phyloP scores from a whole-genome alignment of 2,113 vertebrate species.

The Sisor rabdophorus region DNA sequence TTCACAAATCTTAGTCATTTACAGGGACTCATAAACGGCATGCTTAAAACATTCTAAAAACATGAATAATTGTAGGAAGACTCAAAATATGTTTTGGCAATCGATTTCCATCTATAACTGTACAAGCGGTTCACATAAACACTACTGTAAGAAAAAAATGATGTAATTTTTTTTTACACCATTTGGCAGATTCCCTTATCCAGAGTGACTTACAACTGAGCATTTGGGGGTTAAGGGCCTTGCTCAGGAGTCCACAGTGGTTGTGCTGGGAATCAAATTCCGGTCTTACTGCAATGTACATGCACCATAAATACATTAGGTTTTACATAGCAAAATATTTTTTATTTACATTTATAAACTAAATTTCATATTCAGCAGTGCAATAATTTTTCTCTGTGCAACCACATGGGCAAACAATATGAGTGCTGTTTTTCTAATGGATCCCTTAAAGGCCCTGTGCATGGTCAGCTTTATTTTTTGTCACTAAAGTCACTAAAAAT shows the following conservation, averaged over 20 bases:
- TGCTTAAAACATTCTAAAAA: neutral
- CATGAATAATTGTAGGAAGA: neutral
- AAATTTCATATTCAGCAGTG: neutral
- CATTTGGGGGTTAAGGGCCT: too few species aligned
- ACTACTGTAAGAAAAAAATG: too few species aligned
- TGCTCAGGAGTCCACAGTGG: too few species aligned
- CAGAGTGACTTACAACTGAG: too few species aligned
- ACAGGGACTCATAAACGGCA: slow-evolving; percentile 3
- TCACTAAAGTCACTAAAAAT: slow-evolving; percentile 53
- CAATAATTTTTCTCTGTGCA: neutral
- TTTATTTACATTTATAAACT: neutral
- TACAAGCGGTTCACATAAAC: neutral
- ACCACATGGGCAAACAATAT: slow-evolving; percentile 37
- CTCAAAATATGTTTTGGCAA: slow-evolving; percentile 8
- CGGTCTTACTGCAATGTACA: too few species aligned
- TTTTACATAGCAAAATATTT: too few species aligned
- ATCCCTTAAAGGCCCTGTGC: slow-evolving; percentile 34
- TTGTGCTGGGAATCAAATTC: too few species aligned
- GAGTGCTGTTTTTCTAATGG: slow-evolving; percentile 33
- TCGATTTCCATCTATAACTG: slow-evolving; percentile 23
- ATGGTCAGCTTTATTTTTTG: slow-evolving; percentile 46
- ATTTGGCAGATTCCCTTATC: too few species aligned
- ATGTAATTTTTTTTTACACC: too few species aligned
- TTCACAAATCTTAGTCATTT: neutral
- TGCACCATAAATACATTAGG: too few species aligned